Conservation (phyloP, 2,113 vertebrate species). For the Mugil cephalus region DNA sequence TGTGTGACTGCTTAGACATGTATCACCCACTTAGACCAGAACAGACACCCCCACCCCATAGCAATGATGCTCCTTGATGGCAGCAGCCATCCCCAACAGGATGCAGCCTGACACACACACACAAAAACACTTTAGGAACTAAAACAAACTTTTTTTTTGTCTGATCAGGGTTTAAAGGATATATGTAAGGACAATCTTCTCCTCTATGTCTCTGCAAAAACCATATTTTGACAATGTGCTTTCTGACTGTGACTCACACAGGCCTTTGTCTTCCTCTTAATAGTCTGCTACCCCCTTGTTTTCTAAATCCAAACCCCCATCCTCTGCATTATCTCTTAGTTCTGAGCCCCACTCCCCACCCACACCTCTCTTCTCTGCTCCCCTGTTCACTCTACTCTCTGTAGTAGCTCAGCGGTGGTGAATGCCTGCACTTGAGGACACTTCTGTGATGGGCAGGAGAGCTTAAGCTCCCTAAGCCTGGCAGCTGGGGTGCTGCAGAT, state of each 20-base stretch:
- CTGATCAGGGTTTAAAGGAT: too few species aligned
- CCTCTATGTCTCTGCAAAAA: not conserved
- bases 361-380: slow-evolving; percentile 27
- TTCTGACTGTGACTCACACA: not conserved
- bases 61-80: too few species aligned
- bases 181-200: too few species aligned
- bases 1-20: too few species aligned
- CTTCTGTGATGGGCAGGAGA: slow-evolving; percentile 66
- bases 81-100: too few species aligned
- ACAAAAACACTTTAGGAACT: too few species aligned
- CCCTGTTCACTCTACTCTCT: slow-evolving; percentile 51
- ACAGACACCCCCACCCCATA: too few species aligned
- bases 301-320: slow-evolving; percentile 26
- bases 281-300: not conserved
- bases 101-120: too few species aligned
- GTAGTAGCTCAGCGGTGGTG: slow-evolving; percentile 57
- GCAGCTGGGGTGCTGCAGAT: slow-evolving; percentile 77
- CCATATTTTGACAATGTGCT: not conserved
- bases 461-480: slow-evolving; percentile 77
- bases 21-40: too few species aligned
- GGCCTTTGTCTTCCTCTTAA: not conserved
- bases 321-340: slow-evolving; percentile 26
- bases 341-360: slow-evolving; percentile 9
- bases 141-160: too few species aligned
- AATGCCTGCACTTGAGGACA: slow-evolving; percentile 73